Conservation (phyloP, 2,113 vertebrate genomes). For the Datnioides undecimradiatus region DNA sequence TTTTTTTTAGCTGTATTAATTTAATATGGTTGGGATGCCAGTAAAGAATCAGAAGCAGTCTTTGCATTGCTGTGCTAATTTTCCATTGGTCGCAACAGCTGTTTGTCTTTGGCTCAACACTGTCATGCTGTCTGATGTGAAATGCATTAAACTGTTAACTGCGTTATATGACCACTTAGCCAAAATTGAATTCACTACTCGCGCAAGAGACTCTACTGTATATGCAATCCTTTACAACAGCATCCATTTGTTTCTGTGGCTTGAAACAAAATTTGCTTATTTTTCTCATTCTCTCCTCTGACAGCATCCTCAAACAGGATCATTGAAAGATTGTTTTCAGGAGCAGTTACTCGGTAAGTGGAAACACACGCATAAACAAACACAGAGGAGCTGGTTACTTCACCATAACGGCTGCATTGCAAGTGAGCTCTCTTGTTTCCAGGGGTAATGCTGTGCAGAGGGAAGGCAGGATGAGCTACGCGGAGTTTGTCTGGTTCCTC, state of each 20-base stretch:
- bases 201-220: conserved; percentile 8
- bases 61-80: conserved; percentile 12
- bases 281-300: conserved; percentile 59
- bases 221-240: not conserved
- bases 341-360: conserved; percentile 95
- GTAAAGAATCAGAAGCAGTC: conserved; percentile 32
- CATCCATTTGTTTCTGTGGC: conserved; percentile 20
- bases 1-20: not conserved
- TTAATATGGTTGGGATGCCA: conserved; percentile 13
- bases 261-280: conserved; percentile 16
- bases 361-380: conserved; percentile 21
- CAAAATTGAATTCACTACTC: not conserved
- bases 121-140: conserved; percentile 11
- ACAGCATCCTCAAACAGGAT: conserved; percentile 95
- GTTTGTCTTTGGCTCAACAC: conserved; percentile 18
- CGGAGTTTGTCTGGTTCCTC: conserved; percentile 98
- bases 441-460: conserved; percentile 94
- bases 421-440: conserved; percentile 69
- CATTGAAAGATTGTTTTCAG: conserved; percentile 96
- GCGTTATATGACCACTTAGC: not conserved
- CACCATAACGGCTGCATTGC: not conserved
- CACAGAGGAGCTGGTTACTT: conserved; percentile 3
- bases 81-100: conserved; percentile 17
- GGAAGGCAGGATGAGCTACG: conserved; percentile 97
- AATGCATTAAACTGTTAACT: conserved; percentile 15